These are phyloP conservation scores for Numenius arquata DNA, from an alignment of 2,113 vertebrate genomes.

Conservation along the genomic window DNA sequence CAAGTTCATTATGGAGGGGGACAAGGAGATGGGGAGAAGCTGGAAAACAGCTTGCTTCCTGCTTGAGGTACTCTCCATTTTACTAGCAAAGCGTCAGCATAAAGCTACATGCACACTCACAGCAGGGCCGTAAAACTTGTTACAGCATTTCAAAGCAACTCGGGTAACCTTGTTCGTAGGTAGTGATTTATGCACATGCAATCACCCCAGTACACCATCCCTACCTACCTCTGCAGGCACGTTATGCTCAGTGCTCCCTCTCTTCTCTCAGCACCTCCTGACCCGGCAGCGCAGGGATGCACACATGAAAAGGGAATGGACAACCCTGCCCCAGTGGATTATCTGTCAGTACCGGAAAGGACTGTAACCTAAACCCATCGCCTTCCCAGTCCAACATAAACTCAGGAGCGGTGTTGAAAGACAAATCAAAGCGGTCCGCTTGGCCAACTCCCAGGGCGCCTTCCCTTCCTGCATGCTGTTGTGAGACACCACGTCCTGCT, in stretches of 20 bases:
- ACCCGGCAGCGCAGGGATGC: neutral
- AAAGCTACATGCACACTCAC: neutral
- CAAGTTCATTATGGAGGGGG: neutral
- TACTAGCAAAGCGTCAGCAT: neutral
- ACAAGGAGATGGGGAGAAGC: neutral
- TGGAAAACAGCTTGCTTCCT: neutral
- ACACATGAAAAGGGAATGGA: neutral
- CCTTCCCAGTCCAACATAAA: constrained; percentile 2
- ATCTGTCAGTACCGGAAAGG: neutral
- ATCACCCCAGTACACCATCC: neutral
- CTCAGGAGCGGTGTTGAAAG: neutral
- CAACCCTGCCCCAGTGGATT: neutral
- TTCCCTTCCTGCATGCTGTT: neutral
- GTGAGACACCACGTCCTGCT: neutral
- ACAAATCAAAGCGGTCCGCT: neutral
- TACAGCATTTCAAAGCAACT: neutral
- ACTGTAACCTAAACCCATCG: constrained; percentile 9
- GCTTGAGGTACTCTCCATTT: neutral
- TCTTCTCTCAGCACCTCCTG: neutral
- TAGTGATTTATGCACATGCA: neutral
- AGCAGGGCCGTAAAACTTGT: neutral
- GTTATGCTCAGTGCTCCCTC: neutral
- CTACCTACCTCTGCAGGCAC: neutral
- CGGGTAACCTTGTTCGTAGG: rapidly evolving
- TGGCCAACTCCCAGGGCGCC: neutral